A percentile compares a stretch with the other conserved stretches of the same genome.
Evolutionary conservation across 2,888 invertebrate species (phyloP).

Genomic region (Adelognathus sp.): DNA sequence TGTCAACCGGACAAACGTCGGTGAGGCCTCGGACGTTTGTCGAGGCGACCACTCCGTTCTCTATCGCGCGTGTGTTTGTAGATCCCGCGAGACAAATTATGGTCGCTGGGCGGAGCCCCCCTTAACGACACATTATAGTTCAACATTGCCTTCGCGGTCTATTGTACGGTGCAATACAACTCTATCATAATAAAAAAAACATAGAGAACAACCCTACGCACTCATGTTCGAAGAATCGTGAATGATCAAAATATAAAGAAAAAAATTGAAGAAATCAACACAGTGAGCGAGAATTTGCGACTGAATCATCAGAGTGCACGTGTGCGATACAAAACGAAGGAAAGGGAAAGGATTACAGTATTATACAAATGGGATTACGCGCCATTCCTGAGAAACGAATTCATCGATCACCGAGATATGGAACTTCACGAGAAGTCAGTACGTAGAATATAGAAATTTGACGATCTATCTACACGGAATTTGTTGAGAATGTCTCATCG

Average conservation of each 20-base stretch:
- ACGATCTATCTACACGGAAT: background rate
- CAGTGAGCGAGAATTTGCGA: conserved; percentile 16
- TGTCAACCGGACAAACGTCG: conserved; percentile 27
- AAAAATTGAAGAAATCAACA: background rate
- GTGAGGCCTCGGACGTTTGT: conserved; percentile 32
- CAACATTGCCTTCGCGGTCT: conserved; percentile 11
- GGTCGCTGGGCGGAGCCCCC: conserved; percentile 52
- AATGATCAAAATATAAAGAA: background rate
- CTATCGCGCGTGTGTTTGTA: conserved; percentile 1
- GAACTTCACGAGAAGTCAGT: conserved; percentile 64
- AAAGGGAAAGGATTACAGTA: conserved; percentile 53
- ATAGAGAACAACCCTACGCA: too few relatives aligned
- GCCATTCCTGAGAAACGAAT: conserved; percentile 52
- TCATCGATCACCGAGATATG: conserved; percentile 58
- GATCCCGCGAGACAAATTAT: background rate
- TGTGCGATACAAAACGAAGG: background rate
- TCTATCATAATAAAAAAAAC: background rate
- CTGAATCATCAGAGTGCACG: conserved; percentile 42
- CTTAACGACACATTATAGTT: conserved; percentile 42
- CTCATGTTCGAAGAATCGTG: conserved; percentile 9
- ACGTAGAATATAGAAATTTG: conserved; percentile 57
- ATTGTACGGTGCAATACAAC: background rate
- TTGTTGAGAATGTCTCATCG: conserved; percentile 7
- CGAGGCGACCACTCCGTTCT: too few relatives aligned
- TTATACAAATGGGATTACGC: conserved; percentile 65